Evolutionary conservation across 2,797 vertebrate genomes (phyloP).

Genomic region (Heterohyrax brucei): DNA sequence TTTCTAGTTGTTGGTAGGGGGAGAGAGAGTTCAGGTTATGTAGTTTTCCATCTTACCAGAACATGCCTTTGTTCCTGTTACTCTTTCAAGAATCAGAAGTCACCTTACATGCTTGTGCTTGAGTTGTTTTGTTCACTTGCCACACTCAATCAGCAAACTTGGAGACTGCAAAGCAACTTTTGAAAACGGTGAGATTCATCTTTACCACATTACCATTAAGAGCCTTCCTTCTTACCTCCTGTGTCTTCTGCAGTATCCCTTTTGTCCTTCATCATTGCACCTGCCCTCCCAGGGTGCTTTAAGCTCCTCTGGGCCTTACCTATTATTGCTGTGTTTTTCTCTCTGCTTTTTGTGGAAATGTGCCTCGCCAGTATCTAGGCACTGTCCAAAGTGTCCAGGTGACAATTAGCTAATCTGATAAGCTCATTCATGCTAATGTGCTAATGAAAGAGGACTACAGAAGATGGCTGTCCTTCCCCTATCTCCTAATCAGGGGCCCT

Average conservation of each 20-base stretch:
- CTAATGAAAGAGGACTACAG: slow-evolving; percentile 85
- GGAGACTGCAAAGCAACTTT: neutral
- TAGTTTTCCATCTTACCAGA: neutral
- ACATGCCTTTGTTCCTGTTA: neutral
- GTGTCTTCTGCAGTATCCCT: neutral
- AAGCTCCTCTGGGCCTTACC: neutral
- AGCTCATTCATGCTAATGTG: slow-evolving; percentile 87
- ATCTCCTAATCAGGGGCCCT: slow-evolving; percentile 74
- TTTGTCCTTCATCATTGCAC: neutral
- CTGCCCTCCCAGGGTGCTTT: neutral
- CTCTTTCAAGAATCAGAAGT: slow-evolving; percentile 44
- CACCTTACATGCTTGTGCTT: neutral
- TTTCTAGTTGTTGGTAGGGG: neutral
- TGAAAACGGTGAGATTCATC: neutral
- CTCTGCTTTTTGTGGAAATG: slow-evolving; percentile 77
- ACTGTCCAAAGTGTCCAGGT: slow-evolving; percentile 87
- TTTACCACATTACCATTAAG: neutral
- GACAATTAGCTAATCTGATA: slow-evolving; percentile 88
- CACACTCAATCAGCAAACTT: neutral
- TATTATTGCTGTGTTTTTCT: neutral
- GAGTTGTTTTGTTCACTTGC: slow-evolving; percentile 4
- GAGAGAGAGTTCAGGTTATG: neutral
- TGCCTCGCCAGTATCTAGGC: slow-evolving; percentile 72
- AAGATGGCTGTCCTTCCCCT: slow-evolving; percentile 83
- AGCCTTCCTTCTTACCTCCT: neutral